Conservation (phyloP, 2,797 vertebrate genomes). For the Halcyon smyrnensis region DNA sequence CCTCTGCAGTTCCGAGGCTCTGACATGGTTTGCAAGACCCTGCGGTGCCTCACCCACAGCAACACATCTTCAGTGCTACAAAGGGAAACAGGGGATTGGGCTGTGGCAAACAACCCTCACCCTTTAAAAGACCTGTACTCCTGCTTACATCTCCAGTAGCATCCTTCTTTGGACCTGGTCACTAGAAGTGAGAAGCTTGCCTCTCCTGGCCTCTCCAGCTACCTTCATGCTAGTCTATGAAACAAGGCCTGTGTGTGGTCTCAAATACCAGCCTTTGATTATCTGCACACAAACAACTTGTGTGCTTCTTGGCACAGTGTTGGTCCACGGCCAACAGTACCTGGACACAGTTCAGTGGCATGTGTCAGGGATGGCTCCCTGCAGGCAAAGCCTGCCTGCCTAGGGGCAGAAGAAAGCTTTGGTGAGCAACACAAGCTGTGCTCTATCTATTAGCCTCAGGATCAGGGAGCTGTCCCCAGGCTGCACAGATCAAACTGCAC, state of each 20-base stretch:
- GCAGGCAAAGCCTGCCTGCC: background rate
- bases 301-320: background rate
- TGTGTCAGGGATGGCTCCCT: background rate
- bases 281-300: background rate
- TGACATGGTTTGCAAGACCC: background rate
- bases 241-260: background rate
- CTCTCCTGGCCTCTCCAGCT: background rate
- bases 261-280: background rate
- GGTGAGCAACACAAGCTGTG: background rate
- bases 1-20: background rate
- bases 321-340: background rate
- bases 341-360: background rate
- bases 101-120: background rate
- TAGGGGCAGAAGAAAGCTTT: background rate
- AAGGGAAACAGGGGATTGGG: background rate
- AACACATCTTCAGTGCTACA: accelerated
- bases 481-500: background rate
- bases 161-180: background rate
- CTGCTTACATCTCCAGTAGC: accelerated
- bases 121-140: background rate
- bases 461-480: background rate
- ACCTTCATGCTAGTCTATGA: background rate
- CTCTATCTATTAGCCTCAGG: background rate
- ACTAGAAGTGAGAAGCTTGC: background rate
- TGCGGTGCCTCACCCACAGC: accelerated